phyloP scores from a whole-genome alignment of 1,140 invertebrate species.

The Sinonovacula constricta region DNA sequence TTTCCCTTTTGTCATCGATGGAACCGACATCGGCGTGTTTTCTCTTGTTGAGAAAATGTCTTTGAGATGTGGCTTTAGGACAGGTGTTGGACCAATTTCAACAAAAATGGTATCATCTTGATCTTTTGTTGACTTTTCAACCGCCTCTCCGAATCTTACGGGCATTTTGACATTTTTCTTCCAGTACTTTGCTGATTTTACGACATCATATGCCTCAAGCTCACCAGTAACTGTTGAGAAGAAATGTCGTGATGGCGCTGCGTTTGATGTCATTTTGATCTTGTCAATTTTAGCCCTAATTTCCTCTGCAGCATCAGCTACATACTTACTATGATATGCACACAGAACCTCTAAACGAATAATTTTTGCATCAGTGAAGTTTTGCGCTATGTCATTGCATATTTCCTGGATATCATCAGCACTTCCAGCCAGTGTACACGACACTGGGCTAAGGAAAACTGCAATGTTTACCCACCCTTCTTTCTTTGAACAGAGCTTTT shows the following conservation, averaged over 20 bases:
- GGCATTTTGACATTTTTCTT: constrained; percentile 40
- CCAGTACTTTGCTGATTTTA: constrained; percentile 45
- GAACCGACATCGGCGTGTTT: constrained; percentile 8
- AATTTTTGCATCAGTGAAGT: constrained; percentile 4
- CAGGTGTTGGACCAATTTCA: constrained; percentile 54
- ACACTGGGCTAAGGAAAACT: constrained; percentile 48
- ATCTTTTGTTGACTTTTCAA: constrained; percentile 7
- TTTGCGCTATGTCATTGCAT: constrained; percentile 19
- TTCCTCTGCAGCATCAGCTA: constrained; percentile 21
- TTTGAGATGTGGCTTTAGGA: constrained; percentile 32
- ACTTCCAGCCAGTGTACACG: constrained; percentile 53
- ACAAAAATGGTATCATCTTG: constrained; percentile 34
- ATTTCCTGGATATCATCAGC: constrained; percentile 10
- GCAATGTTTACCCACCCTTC: constrained; percentile 29
- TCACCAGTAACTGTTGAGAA: constrained; percentile 50
- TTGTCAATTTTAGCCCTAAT: constrained; percentile 4
- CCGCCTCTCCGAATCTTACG: constrained; percentile 44
- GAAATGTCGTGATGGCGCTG: neutral
- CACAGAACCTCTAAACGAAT: constrained; percentile 18
- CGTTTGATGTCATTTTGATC: neutral
- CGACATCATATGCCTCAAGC: neutral
- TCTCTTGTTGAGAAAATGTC: constrained; percentile 28
- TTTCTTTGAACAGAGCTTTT: neutral
- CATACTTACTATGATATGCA: constrained; percentile 58
- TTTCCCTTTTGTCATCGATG: constrained; percentile 30